Evolutionary conservation across 2,888 invertebrate genomes (phyloP), one percentile per base, ranked within the genome.

Genomic region (Brachylomia viminalis): DNA sequence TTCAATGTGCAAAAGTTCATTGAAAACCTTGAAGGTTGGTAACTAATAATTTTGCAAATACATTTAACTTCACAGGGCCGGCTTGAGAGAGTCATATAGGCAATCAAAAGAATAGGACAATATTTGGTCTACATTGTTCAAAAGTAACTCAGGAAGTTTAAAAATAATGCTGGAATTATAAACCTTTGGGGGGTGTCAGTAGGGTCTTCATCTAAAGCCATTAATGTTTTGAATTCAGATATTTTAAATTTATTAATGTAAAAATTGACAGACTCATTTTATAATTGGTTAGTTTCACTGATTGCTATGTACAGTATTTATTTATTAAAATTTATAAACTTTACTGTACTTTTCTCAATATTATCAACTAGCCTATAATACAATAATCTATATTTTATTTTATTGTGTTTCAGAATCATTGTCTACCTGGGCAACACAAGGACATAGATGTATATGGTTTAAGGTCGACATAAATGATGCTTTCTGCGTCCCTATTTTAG

Each of bases 361-460:
- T 1, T 33, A 23, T 49, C 17, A 15, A n/a, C 10, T 2, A 56
- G 15, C 30, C 7, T 2, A 27, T 27, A 27, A 56, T 27, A 56
- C 15, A 56, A 7, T 2, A 56, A 56, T 27, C 6, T 7, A 49
- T 66, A n/a, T 20, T 54, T 30, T 20, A 11, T 65, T 20, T 54
- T 65, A 23, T 49, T 79, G 72, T 77, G 42, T 93, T 97, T 65
- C 92, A 98, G 98, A 97, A 88, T 98, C 98, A 0, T 92, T 98
- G 68, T 92, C 95, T 47, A 94, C 95, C 86, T 99, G 98, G 98
- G 94, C 83, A n/a, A 91, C 93, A 27, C 96, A 97, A 80, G 97
- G 97, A 47, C 97, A 97, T 84, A 97, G 98, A 82, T 98, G 98
- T 66, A 97, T 98, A 88, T 99, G 99, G 99, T 98, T 99, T 91